phyloP scores from a whole-genome alignment of 1,140 invertebrate genomes.

The Ganaspis sp. region DNA sequence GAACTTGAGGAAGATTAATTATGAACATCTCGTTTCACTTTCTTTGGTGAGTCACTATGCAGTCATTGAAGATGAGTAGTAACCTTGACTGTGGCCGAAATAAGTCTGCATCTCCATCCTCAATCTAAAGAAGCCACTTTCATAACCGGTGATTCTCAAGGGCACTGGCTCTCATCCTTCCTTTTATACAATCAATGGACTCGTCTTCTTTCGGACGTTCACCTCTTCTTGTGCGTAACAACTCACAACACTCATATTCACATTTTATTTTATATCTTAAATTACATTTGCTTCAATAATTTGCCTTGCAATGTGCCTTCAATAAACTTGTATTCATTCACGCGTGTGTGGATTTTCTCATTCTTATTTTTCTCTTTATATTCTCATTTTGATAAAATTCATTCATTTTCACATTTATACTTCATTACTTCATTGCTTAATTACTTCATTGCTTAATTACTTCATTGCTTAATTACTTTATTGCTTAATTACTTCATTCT shows the following conservation, averaged over 20 bases:
- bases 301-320: not conserved
- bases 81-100: slow-evolving; percentile 59
- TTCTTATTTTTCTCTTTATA: too few species aligned
- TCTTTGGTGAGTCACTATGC: not conserved
- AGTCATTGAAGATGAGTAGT: slow-evolving; percentile 50
- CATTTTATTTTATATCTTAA: too few species aligned
- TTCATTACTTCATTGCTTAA: too few species aligned
- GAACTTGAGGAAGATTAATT: not conserved
- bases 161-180: slow-evolving; percentile 45
- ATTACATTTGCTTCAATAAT: too few species aligned
- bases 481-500: too few species aligned
- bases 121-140: slow-evolving; percentile 51
- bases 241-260: not conserved
- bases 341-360: too few species aligned
- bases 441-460: too few species aligned
- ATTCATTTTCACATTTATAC: too few species aligned
- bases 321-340: too few species aligned
- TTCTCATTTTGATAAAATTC: too few species aligned
- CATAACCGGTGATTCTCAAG: slow-evolving; percentile 50
- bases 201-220: slow-evolving; percentile 52
- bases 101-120: slow-evolving; percentile 52
- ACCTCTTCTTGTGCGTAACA: slow-evolving; percentile 38
- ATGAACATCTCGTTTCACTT: not conserved
- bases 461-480: too few species aligned
- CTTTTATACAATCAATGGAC: slow-evolving; percentile 37